Percentiles rank a stretch among this genome's conserved stretches.
Conservation (phyloP, 2,797 vertebrate genomes). For the Emys orbicularis region DNA sequence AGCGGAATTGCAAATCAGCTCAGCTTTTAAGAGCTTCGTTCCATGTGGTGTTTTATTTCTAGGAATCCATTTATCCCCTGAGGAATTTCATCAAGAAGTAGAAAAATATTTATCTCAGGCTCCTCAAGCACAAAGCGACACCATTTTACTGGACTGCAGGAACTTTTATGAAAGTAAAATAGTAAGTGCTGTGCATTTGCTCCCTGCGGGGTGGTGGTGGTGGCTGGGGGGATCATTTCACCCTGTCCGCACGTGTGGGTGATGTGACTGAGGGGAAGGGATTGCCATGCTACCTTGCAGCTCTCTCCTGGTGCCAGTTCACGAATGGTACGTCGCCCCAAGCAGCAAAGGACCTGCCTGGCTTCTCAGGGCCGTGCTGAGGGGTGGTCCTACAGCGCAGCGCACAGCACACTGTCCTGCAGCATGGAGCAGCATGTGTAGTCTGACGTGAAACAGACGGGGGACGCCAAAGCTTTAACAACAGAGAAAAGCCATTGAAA, state of each 20-base stretch:
- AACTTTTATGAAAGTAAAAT: slow-evolving; percentile 99
- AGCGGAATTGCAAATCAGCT: neutral
- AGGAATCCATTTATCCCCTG: slow-evolving; percentile 93
- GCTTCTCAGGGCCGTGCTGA: neutral
- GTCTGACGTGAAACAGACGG: neutral
- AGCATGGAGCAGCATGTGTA: neutral
- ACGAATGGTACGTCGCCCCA: neutral
- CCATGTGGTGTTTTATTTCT: neutral
- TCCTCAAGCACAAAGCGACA: slow-evolving; percentile 81
- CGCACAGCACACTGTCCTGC: too few relatives aligned
- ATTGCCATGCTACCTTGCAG: neutral
- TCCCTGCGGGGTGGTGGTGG: neutral
- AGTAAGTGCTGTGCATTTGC: slow-evolving; percentile 82
- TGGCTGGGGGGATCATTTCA: neutral
- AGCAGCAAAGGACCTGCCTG: neutral
- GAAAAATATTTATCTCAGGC: slow-evolving; percentile 84
- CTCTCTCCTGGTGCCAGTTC: neutral
- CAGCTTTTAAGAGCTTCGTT: neutral
- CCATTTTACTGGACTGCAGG: slow-evolving; percentile 94
- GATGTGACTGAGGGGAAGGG: neutral
- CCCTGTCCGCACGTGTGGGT: neutral
- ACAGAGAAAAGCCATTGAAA: neutral
- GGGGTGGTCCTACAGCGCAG: neutral
- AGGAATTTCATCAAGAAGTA: slow-evolving; percentile 94
- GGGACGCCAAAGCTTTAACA: neutral